Base-by-base conservation (phyloP, 1,140 invertebrate species). In the Halesus radiatus region DNA sequence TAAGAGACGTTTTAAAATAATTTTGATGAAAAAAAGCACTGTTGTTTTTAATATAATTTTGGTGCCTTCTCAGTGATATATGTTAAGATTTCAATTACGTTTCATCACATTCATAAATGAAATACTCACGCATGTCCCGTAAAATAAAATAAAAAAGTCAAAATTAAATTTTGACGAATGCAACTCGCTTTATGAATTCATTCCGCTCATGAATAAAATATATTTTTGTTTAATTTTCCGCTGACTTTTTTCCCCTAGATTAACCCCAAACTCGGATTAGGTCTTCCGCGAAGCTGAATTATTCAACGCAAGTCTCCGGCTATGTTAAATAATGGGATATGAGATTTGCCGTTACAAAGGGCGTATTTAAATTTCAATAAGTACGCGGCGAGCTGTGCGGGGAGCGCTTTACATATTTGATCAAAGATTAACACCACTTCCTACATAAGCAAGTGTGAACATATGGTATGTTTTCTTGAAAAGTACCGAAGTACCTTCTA, bases 361-460 rank as follows among this genome's bases (percentile, higher is more conserved):
- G 62, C 23, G 22, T 66, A 22, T 29, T 66, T 29, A 29, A 29
- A 66, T 66, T 66, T 26, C 62, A 66, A 66, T 66, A 66, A 66
- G 62, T 29, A 66, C 10, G 22, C 15, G 60, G 60, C 20, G 26
- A 26, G 58, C 22, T 66, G 32, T 15, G 26, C 15, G 62, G 62
- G 16, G 62, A 66, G 29, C 10, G 26, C 22, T 66, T 37, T 66
- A 32, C 62, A 66, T 66, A 66, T 66, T 66, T 66, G 23, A 66
- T 66, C 23, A 66, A n/a, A 66, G 22, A 66, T 66, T 66, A 66
- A 26, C 23, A 29, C 62, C 26, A 64, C 22, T 26, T 62, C 23
- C 58, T 62, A 15, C 58, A 15, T 23, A 64, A 26, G 60, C 4
- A 64, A 64, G 22, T 26, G 26, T 23, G 3, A 64, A 29, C 60